Evolutionary conservation across 2,888 invertebrate genomes (phyloP).

Genomic region (Agrotis puta): DNA sequence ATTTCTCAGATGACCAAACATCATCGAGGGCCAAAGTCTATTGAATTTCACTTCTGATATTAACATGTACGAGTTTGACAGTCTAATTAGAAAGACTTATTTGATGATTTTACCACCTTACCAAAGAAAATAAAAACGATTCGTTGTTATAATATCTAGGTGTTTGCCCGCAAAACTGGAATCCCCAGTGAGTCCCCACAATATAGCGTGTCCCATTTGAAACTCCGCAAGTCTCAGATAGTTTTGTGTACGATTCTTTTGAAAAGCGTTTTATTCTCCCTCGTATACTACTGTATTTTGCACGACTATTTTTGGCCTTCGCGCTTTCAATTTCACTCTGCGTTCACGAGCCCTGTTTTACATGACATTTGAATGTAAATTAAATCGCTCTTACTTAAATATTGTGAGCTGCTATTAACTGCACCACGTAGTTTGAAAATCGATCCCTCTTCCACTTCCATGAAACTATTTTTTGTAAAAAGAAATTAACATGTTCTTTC

Average conservation of each 20-base stretch:
- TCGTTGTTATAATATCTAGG: slow-evolving; percentile 29
- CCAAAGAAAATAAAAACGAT: too few species aligned
- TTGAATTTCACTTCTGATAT: too few species aligned
- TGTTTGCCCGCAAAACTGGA: slow-evolving; percentile 49
- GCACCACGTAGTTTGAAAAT: slow-evolving; percentile 9
- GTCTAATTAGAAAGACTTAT: too few species aligned
- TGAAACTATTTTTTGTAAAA: neutral
- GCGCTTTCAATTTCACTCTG: slow-evolving; percentile 61
- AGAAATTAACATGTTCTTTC: neutral
- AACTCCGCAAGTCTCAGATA: slow-evolving; percentile 50
- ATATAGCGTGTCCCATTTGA: slow-evolving; percentile 56
- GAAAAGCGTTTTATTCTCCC: slow-evolving; percentile 47
- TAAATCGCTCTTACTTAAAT: slow-evolving; percentile 38
- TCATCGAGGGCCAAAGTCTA: too few species aligned
- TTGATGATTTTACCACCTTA: too few species aligned
- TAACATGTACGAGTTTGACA: too few species aligned
- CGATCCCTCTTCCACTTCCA: neutral
- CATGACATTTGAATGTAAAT: slow-evolving; percentile 57
- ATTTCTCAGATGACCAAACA: slow-evolving; percentile 45
- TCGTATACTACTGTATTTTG: slow-evolving; percentile 46
- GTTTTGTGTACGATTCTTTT: slow-evolving; percentile 60
- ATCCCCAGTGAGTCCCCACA: slow-evolving; percentile 54
- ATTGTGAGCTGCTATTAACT: slow-evolving; percentile 19
- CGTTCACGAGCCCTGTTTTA: slow-evolving; percentile 45
- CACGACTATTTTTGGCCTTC: slow-evolving; percentile 51